Percentiles rank a stretch among this genome's conserved stretches.
Evolutionary conservation across 92 coral and sea anemone species (phyloP).

Genomic region (Pocillopora grandis): DNA sequence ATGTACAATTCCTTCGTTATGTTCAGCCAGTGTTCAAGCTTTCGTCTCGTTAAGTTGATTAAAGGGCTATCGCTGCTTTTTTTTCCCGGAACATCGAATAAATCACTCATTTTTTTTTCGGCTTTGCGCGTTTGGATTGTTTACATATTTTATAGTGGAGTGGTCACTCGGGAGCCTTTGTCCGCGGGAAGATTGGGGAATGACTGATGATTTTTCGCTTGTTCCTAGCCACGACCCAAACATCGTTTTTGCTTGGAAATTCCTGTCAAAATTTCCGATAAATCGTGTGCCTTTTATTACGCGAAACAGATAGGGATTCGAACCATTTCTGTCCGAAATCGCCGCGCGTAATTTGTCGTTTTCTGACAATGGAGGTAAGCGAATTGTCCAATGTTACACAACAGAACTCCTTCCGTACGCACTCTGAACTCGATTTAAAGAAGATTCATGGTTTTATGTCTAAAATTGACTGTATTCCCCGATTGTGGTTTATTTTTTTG

Average conservation of each 20-base stretch:
- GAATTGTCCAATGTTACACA: background rate
- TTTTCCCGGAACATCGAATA: conserved; percentile 1
- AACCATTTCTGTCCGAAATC: background rate
- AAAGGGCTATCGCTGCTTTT: conserved; percentile 12
- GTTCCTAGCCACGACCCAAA: background rate
- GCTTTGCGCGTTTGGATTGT: conserved; percentile 56
- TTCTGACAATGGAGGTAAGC: conserved; percentile 33
- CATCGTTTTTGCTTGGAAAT: conserved; percentile 20
- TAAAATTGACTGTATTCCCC: background rate
- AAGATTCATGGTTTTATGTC: background rate
- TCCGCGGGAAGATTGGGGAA: conserved; percentile 52
- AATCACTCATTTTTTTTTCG: conserved; percentile 51
- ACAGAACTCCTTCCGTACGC: background rate
- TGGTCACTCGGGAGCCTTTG: conserved; percentile 67
- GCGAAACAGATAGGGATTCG: background rate
- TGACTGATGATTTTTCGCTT: background rate
- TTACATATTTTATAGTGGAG: conserved; percentile 68
- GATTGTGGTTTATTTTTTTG: no score
- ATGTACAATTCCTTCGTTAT: background rate
- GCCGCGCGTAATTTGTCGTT: background rate
- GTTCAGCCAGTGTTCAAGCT: background rate
- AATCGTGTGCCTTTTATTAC: background rate
- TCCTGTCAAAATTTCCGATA: conserved; percentile 1
- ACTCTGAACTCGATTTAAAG: background rate
- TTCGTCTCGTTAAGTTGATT: background rate